Evolutionary conservation across 2,888 invertebrate genomes (phyloP).

Genomic region (Dascillus cervinus): DNA sequence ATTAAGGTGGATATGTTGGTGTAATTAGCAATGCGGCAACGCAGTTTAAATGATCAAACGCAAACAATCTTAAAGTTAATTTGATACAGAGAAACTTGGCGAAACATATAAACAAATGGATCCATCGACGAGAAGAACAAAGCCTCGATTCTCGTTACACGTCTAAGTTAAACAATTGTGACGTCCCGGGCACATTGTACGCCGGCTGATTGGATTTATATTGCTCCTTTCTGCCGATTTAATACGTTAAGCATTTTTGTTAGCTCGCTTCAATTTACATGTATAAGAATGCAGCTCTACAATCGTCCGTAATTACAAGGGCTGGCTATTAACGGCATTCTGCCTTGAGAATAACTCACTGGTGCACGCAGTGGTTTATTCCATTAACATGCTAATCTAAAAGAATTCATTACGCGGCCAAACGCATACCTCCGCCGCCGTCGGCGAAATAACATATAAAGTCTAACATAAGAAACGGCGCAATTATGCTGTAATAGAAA

Average conservation of each 20-base stretch:
- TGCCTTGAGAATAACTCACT: constrained; percentile 9
- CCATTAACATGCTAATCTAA: constrained; percentile 22
- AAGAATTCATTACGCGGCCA: constrained; percentile 18
- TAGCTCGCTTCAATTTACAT: constrained; percentile 24
- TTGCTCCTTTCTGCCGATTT: constrained; percentile 22
- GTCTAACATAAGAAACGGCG: constrained; percentile 15
- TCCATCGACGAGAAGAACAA: constrained; percentile 24
- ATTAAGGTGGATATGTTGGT: too few relatives aligned
- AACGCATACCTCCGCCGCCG: constrained; percentile 12
- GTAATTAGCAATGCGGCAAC: constrained; percentile 6
- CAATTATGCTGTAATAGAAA: constrained; percentile 19
- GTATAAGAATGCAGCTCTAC: constrained; percentile 28
- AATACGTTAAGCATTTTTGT: constrained; percentile 23
- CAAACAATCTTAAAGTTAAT: constrained; percentile 13
- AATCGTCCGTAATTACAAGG: constrained; percentile 23
- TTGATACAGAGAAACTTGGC: constrained; percentile 11
- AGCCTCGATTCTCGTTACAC: constrained; percentile 22
- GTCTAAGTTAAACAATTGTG: constrained; percentile 25
- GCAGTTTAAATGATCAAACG: constrained; percentile 10
- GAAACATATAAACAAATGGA: constrained; percentile 23
- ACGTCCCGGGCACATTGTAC: constrained; percentile 23
- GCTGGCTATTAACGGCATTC: constrained; percentile 9
- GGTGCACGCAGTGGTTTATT: constrained; percentile 12
- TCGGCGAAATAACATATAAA: constrained; percentile 14
- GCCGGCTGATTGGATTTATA: constrained; percentile 29